Evolutionary conservation across 2,888 invertebrate genomes (phyloP).

Genomic region (Sturmia bella): DNA sequence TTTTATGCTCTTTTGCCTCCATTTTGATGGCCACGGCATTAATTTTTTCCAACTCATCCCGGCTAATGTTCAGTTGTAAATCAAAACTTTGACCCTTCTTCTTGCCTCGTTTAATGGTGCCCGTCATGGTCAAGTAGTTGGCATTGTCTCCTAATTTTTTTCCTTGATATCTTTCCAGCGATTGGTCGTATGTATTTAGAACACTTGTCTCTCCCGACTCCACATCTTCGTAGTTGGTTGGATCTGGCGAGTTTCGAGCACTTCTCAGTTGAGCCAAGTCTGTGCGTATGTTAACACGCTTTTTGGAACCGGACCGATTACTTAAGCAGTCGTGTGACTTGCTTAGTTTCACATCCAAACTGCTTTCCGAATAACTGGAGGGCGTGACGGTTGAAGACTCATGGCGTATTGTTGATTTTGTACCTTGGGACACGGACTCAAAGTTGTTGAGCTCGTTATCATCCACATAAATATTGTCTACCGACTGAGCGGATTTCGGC

Average conservation of each 20-base stretch:
- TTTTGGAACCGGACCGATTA: constrained; percentile 83
- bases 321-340: constrained; percentile 82
- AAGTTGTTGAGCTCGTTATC: constrained; percentile 80
- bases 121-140: constrained; percentile 86
- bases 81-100: constrained; percentile 88
- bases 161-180: constrained; percentile 84
- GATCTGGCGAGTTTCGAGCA: constrained; percentile 79
- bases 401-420: constrained; percentile 78
- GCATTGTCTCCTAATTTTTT: constrained; percentile 83
- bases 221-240: constrained; percentile 80
- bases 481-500: constrained; percentile 75
- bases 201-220: constrained; percentile 81
- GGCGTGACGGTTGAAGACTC: constrained; percentile 81
- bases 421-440: constrained; percentile 78
- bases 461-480: constrained; percentile 83
- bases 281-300: constrained; percentile 85
- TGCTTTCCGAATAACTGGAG: constrained; percentile 81
- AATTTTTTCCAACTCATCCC: constrained; percentile 87
- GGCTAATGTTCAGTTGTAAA: constrained; percentile 87
- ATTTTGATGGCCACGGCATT: constrained; percentile 84
- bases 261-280: constrained; percentile 81
- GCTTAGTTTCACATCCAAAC: constrained; percentile 80
- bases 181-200: constrained; percentile 79
- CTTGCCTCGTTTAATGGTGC: constrained; percentile 88
- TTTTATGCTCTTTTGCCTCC: constrained; percentile 84